Evolutionary conservation across 1,140 invertebrate species (phyloP).

Genomic region (Drosophila leontia): DNA sequence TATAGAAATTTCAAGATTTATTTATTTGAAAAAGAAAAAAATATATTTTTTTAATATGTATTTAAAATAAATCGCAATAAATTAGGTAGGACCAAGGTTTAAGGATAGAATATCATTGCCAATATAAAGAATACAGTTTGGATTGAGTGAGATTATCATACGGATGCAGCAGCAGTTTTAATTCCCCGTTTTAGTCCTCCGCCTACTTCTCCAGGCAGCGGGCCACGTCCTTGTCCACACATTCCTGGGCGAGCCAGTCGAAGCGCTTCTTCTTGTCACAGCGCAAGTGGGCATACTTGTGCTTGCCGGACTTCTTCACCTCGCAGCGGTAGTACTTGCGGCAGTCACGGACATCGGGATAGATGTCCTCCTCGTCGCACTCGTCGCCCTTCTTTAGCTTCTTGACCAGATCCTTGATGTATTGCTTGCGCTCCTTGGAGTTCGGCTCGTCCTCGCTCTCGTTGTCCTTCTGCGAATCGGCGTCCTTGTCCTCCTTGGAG

Average conservation of each 20-base stretch:
- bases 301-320: slow-evolving; percentile 65
- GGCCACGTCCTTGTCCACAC: slow-evolving; percentile 55
- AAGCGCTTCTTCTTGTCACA: slow-evolving; percentile 68
- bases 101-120: slow-evolving; percentile 55
- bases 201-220: slow-evolving; percentile 57
- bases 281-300: slow-evolving; percentile 59
- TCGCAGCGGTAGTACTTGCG: slow-evolving; percentile 76
- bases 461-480: slow-evolving; percentile 43
- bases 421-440: slow-evolving; percentile 67
- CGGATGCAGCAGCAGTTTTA: slow-evolving; percentile 26
- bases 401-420: slow-evolving; percentile 68
- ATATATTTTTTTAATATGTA: neutral
- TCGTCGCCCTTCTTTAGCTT: slow-evolving; percentile 73
- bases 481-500: slow-evolving; percentile 47
- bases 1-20: slow-evolving; percentile 23
- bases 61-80: slow-evolving; percentile 57
- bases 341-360: slow-evolving; percentile 73
- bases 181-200: neutral
- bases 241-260: slow-evolving; percentile 49
- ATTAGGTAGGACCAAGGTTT: slow-evolving; percentile 51
- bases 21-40: slow-evolving; percentile 7
- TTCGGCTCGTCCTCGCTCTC: slow-evolving; percentile 59
- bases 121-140: slow-evolving; percentile 58
- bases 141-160: slow-evolving; percentile 49
- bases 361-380: slow-evolving; percentile 73